Percentiles rank a stretch among this genome's conserved stretches.
Conservation (phyloP, 2,797 vertebrate species). For the Tokudaia tokunoshimensis region DNA sequence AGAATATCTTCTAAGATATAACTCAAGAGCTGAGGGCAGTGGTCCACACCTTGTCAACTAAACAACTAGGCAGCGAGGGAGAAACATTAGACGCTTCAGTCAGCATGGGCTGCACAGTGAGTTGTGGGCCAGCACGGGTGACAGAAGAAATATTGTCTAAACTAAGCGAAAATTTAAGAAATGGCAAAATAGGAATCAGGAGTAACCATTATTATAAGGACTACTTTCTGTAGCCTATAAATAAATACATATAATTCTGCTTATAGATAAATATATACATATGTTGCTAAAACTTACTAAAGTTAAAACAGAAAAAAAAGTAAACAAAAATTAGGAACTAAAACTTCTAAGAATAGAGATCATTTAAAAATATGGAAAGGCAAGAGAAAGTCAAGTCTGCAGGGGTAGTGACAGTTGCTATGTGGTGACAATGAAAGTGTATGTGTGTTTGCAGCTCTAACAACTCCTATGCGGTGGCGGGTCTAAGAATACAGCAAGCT, state of each 20-base stretch:
- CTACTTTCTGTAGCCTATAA: constrained; percentile 32
- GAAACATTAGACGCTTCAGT: accelerated
- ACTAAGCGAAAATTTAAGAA: neutral
- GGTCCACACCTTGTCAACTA: neutral
- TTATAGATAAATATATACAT: neutral
- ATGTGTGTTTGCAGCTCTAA: neutral
- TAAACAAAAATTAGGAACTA: neutral
- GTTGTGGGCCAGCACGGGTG: neutral
- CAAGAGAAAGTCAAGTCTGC: neutral
- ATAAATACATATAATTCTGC: neutral
- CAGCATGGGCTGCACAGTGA: neutral
- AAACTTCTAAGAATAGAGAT: constrained; percentile 4
- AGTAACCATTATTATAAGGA: neutral
- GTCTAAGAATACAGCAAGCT: neutral
- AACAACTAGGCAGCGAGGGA: neutral
- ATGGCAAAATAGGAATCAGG: neutral
- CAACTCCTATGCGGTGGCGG: neutral
- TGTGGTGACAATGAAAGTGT: neutral
- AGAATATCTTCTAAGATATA: constrained; percentile 21
- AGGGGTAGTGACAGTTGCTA: neutral
- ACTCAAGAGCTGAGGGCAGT: neutral
- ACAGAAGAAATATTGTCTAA: neutral
- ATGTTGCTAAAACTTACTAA: constrained; percentile 5
- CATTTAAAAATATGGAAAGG: constrained; percentile 21
- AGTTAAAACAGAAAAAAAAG: constrained; percentile 30